Evolutionary conservation across 2,113 vertebrate genomes (phyloP), one percentile per base, ranked within the genome.

Genomic region (Oryzias celebensis): DNA sequence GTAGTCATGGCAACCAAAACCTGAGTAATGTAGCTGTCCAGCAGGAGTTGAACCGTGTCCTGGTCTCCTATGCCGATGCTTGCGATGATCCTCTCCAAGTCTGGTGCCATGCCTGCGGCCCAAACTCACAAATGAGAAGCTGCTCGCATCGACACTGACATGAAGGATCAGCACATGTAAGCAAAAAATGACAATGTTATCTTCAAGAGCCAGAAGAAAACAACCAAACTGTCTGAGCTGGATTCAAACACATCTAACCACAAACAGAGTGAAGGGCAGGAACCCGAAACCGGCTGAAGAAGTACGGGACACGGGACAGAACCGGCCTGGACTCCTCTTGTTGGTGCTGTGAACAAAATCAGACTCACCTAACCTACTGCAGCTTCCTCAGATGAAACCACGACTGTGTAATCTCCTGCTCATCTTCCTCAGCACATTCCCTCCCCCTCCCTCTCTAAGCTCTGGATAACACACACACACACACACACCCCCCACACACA

Each of bases 11-110:
- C 47, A 70, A 43, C 53, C 44, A 14, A 60, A 62, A 90, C 89
- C 88, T 90, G 81, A 13, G 66, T 68, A 45, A 89, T 91, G 77
- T 88, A 92, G 53, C 70, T 31, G 6, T 81, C 53, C 71, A 91
- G 83, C 1, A 87, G 73, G n/a, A 31, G 68, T 52, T 83, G 87
- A 31, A 91, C 83, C 1, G 63, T 52, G 50, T 91, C 82, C 81
- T 91, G 89, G 70, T 91, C 86, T n/a, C 88, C 86, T 0, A 54
- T 51, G 50, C 71, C 44, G 26, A 92, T 80, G 61, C 67, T 74
- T 47, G 82, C 62, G 52, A 91, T 85, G 55, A 92, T 85, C 65
- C 31, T 61, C 71, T 86, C 80, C 73, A 91, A 36, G 7, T 88
- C 83, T 52, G 85, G 65, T n/a, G 70, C 70, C 87, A 85, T 89